These are phyloP conservation scores for Mesitornis unicolor DNA, from an alignment of 2,113 vertebrate genomes.

Conservation along the genomic window DNA sequence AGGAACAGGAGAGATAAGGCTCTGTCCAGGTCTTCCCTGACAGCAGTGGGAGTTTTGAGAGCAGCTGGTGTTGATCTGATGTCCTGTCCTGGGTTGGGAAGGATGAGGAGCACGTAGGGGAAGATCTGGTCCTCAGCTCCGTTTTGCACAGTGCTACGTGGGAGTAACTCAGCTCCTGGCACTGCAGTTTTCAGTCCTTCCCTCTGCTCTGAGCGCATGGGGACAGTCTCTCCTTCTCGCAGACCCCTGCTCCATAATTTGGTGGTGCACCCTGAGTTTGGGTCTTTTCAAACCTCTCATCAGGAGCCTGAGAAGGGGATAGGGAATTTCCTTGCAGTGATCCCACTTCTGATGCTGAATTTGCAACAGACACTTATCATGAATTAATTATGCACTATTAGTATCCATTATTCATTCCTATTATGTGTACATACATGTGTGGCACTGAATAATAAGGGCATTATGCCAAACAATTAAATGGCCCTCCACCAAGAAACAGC, in stretches of 20 bases:
- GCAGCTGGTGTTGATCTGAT: not conserved
- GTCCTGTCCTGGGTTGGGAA: not conserved
- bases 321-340: not conserved
- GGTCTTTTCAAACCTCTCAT: not conserved
- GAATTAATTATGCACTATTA: slow-evolving; percentile 29
- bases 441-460: not conserved
- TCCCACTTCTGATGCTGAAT: not conserved
- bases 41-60: not conserved
- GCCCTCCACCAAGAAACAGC: not conserved
- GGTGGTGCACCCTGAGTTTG: not conserved
- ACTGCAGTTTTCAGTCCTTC: not conserved
- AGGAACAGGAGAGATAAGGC: not conserved
- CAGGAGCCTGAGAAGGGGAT: rapidly evolving
- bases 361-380: not conserved
- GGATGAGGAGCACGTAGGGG: not conserved
- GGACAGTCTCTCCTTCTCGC: not conserved
- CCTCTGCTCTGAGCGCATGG: not conserved
- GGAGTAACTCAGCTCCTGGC: not conserved
- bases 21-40: not conserved
- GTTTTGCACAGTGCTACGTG: not conserved
- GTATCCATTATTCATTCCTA: not conserved
- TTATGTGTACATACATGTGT: not conserved
- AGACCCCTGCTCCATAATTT: rapidly evolving
- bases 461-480: not conserved
- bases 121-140: not conserved